These are phyloP conservation scores for Grammomys surdaster DNA, from an alignment of 2,113 vertebrate species.

Conservation along the genomic window DNA sequence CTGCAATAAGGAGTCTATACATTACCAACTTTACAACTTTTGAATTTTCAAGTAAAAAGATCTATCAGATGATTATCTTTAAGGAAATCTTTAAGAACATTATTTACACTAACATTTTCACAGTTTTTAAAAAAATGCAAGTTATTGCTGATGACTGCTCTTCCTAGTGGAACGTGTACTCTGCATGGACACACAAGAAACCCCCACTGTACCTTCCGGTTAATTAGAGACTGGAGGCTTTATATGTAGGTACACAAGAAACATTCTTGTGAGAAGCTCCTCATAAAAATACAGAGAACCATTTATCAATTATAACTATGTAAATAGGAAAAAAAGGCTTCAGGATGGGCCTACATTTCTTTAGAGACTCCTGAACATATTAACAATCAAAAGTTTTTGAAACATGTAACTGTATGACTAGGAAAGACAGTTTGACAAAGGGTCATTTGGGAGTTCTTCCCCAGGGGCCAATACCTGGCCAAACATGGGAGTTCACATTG, in stretches of 20 bases:
- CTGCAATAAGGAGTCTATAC: not conserved
- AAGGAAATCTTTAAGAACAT: constrained; percentile 47
- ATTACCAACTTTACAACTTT: constrained; percentile 24
- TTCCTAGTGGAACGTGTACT: not conserved
- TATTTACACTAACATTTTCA: constrained; percentile 48
- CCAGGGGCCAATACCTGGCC: too few species aligned
- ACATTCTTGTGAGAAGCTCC: not conserved
- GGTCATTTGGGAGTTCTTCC: too few species aligned
- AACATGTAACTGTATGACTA: too few species aligned
- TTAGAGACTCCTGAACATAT: constrained; percentile 53
- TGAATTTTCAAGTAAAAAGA: constrained; percentile 58
- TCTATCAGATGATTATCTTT: constrained; percentile 46
- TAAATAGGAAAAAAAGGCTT: constrained; percentile 50
- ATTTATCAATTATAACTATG: not conserved
- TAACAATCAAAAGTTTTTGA: constrained; percentile 17
- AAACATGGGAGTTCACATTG: too few species aligned
- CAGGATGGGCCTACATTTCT: constrained; percentile 21
- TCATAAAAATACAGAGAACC: constrained; percentile 16
- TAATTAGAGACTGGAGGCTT: constrained; percentile 1
- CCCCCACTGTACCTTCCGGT: not conserved
- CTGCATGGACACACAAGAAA: not conserved
- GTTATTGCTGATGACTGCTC: constrained; percentile 56
- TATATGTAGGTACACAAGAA: not conserved
- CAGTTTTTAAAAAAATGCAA: constrained; percentile 42
- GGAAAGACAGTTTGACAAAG: too few species aligned